A percentile compares a stretch with the other conserved stretches of the same genome.
phyloP scores from a whole-genome alignment of 2,888 invertebrate genomes.

The Apocheima hispidaria region DNA sequence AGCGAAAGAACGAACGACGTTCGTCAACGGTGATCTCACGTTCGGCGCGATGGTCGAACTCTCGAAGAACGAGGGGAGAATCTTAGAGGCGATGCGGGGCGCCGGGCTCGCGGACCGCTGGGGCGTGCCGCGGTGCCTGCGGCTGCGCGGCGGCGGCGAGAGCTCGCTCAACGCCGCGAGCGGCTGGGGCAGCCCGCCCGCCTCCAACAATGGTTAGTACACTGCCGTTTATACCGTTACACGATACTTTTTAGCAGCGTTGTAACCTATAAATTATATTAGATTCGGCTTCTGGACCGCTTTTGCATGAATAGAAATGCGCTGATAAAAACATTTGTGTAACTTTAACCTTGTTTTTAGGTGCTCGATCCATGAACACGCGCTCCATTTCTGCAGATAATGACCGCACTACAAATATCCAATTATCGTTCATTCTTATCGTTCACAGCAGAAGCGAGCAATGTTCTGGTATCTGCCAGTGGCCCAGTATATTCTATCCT shows the following conservation, averaged over 20 bases:
- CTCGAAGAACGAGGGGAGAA: slow-evolving; percentile 65
- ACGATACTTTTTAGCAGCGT: too few species aligned
- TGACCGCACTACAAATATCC: too few species aligned
- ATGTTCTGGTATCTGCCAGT: neutral
- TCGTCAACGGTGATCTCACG: slow-evolving; percentile 82
- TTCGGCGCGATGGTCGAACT: slow-evolving; percentile 80
- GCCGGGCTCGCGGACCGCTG: slow-evolving; percentile 73
- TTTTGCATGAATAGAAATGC: too few species aligned
- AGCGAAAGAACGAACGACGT: slow-evolving; percentile 65
- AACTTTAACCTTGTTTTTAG: too few species aligned
- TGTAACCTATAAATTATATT: too few species aligned
- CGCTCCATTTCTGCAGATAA: too few species aligned
- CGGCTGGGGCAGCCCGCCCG: slow-evolving; percentile 92
- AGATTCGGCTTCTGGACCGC: too few species aligned
- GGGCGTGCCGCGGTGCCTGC: slow-evolving; percentile 87
- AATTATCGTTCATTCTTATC: too few species aligned
- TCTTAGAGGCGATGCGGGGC: slow-evolving; percentile 62
- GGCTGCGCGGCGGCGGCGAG: slow-evolving; percentile 92
- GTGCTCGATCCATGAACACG: too few species aligned
- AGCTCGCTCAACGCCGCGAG: slow-evolving; percentile 92
- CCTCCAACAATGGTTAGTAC: slow-evolving; percentile 86
- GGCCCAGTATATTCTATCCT: too few species aligned
- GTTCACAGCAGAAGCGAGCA: neutral
- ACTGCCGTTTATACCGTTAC: too few species aligned
- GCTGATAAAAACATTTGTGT: too few species aligned